Base-by-base conservation (phyloP, 2,888 invertebrate genomes). In the Ceriagrion tenellum region DNA sequence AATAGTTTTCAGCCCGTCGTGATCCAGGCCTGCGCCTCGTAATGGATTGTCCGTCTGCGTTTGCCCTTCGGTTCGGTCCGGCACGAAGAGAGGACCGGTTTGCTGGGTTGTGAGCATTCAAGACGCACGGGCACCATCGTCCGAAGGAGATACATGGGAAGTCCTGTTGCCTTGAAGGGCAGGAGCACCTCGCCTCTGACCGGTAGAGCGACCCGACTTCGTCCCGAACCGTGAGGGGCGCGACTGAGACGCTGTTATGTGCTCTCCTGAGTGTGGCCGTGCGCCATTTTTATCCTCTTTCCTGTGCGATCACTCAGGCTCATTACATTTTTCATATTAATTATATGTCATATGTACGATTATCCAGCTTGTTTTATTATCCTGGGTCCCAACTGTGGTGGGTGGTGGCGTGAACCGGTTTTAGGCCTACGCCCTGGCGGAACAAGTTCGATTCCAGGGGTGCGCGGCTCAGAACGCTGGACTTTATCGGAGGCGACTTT, bases 21-120 rank as follows among this genome's bases (percentile, higher is more conserved):
- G 26, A 69, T 2, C 26, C 23, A 47, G 47, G 8, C 4, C 47
- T 47, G 69, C 10, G 26, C 26, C 69, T 69, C 26, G 23, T 26
- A 69, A 35, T 35, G 81, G 35, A 81, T 35, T 35, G 2, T 26
- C 10, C n/a, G 30, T 81, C 35, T 16, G 30, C 81, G 30, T 35
- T 81, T 16, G 35, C 35, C 12, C 81, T 35, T 35, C 81, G 23
- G 23, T 47, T n/a, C 69, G 20, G 69, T 81, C 81, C 6, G 35
- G 69, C n/a, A n/a, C 30, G 81, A 35, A 16, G 69, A n/a, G 69
- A 81, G 81, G 81, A 81, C 81, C 81, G 81, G 81, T 81, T 81
- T 81, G 81, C 81, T n/a, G 81, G 81, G 12, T 16, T n/a, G 23
- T 10, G 81, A 6, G 30, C 47, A 3, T 81, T 35, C 35, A 13